Evolutionary conservation across 1,140 invertebrate genomes (phyloP).

Genomic region (Fopius arisanus): DNA sequence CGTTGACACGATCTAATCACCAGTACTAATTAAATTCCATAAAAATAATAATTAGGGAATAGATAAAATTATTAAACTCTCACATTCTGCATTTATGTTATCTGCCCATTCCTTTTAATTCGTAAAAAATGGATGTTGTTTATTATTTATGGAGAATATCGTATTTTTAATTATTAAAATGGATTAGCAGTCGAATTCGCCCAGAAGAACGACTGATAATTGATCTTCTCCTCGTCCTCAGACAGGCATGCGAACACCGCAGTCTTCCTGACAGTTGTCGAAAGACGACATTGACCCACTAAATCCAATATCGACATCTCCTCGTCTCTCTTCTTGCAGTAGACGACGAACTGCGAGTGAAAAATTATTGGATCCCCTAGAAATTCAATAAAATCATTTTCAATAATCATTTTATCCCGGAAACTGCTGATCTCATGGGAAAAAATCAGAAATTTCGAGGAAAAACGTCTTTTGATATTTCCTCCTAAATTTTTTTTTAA

Average conservation of each 20-base stretch:
- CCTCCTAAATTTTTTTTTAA: no score
- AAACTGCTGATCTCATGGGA: no score
- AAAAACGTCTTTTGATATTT: no score
- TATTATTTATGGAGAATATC: no score
- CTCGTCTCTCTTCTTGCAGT: slow-evolving; percentile 57
- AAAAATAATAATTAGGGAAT: slow-evolving; percentile 11
- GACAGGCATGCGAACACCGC: slow-evolving; percentile 58
- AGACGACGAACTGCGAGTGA: slow-evolving; percentile 67
- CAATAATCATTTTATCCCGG: no score
- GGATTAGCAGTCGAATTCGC: slow-evolving; percentile 45
- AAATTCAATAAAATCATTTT: slow-evolving; percentile 39
- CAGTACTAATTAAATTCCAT: background rate
- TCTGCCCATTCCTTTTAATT: background rate
- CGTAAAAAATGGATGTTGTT: no score
- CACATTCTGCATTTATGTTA: no score
- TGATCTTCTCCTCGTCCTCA: slow-evolving; percentile 46
- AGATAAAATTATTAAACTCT: slow-evolving; percentile 4
- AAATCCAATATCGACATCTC: slow-evolving; percentile 54
- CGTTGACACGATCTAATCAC: slow-evolving; percentile 71
- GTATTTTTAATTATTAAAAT: no score
- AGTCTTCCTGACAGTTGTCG: slow-evolving; percentile 62
- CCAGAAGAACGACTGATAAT: slow-evolving; percentile 63
- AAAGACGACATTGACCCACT: slow-evolving; percentile 56
- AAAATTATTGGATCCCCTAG: slow-evolving; percentile 68
- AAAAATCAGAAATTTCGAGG: no score